Conservation (phyloP, 64 coral and sea anemone species). For the Dendronephthya gigantea region DNA sequence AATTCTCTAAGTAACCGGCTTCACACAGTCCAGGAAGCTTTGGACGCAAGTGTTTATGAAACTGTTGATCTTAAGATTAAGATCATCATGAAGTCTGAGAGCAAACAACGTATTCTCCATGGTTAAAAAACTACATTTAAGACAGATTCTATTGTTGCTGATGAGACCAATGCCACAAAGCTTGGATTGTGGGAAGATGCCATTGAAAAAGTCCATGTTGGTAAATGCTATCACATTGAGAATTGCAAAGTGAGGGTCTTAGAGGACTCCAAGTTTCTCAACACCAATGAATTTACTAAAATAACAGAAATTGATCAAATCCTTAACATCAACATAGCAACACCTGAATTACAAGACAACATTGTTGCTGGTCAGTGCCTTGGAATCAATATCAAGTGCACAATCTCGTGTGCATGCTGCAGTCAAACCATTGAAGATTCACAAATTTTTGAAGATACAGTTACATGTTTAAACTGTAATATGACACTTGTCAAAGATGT, state of each 20-base stretch:
- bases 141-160: no score
- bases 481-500: no score
- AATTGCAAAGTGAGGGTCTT: constrained; percentile 38
- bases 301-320: constrained; percentile 37
- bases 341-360: constrained; percentile 31
- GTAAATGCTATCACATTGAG: constrained; percentile 38
- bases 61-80: constrained; percentile 22
- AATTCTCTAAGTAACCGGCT: constrained; percentile 20
- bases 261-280: constrained; percentile 31
- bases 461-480: no score
- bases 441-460: no score
- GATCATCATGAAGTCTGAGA: constrained; percentile 25
- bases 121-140: no score
- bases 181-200: constrained; percentile 33
- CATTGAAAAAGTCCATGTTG: constrained; percentile 33
- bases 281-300: constrained; percentile 26
- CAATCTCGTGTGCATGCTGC: constrained; percentile 14
- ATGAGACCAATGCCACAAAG: constrained; percentile 13
- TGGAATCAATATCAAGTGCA: constrained; percentile 28
- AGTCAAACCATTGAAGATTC: constrained; percentile 34
- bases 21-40: constrained; percentile 12
- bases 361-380: constrained; percentile 31
- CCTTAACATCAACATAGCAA: constrained; percentile 22
- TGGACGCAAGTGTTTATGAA: constrained; percentile 11
- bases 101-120: constrained; percentile 12